Percentiles rank a stretch among this genome's conserved stretches.
Evolutionary conservation across 1,140 invertebrate species (phyloP).

Genomic region (Lepidostoma basale): DNA sequence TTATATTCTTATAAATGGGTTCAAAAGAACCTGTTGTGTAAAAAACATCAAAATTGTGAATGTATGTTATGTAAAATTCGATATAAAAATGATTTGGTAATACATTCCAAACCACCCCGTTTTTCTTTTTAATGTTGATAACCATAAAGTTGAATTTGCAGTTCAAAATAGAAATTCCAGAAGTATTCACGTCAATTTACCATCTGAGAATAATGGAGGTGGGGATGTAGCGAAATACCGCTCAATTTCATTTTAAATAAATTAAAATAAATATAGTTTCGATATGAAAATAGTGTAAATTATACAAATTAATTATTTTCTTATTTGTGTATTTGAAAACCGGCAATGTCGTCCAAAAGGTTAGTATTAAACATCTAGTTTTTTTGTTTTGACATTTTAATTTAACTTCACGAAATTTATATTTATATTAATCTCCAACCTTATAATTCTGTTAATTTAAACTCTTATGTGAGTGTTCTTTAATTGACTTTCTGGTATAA

Average conservation of each 20-base stretch:
- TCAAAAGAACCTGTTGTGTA: no score
- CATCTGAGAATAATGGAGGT: conserved; percentile 30
- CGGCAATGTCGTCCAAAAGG: conserved; percentile 37
- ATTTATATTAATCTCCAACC: no score
- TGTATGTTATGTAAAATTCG: no score
- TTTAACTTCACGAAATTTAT: no score
- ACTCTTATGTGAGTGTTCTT: no score
- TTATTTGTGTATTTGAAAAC: background rate
- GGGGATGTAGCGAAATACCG: conserved; percentile 30
- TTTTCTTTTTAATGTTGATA: background rate
- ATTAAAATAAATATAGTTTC: conserved; percentile 12
- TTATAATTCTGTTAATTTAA: no score
- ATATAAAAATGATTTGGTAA: no score
- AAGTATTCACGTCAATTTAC: conserved; percentile 28
- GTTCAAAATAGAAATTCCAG: background rate
- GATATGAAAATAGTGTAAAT: conserved; percentile 25
- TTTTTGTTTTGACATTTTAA: conserved; percentile 10
- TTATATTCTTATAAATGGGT: no score
- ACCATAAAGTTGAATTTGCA: background rate
- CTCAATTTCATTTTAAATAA: conserved; percentile 25
- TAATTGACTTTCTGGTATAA: no score
- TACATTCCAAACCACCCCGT: no score
- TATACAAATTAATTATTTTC: background rate
- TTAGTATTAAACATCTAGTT: conserved; percentile 14
- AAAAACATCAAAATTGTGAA: no score